Percentiles rank a stretch among this genome's conserved stretches.
These are phyloP conservation scores for Dioctria linearis DNA, from an alignment of 2,888 invertebrate genomes.

Conservation along the genomic window DNA sequence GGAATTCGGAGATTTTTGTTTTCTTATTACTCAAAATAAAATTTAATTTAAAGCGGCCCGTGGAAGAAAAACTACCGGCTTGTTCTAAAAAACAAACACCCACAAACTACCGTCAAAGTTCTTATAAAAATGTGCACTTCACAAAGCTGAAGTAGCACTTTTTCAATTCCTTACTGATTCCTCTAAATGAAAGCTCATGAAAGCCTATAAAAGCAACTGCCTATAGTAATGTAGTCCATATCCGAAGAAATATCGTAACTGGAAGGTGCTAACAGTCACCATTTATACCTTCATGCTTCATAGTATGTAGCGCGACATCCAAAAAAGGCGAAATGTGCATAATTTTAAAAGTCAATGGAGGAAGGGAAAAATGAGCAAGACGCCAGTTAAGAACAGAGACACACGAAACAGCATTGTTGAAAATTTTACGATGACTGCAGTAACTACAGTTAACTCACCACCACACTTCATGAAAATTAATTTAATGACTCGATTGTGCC, in stretches of 20 bases:
- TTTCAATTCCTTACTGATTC: too few species aligned
- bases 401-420: neutral
- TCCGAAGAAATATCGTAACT: constrained; percentile 35
- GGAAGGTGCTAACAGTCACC: constrained; percentile 28
- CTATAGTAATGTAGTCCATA: too few species aligned
- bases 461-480: constrained; percentile 43
- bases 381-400: too few species aligned
- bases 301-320: constrained; percentile 4
- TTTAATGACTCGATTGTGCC: constrained; percentile 44
- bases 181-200: too few species aligned
- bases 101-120: constrained; percentile 18
- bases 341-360: too few species aligned
- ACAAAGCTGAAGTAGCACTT: too few species aligned
- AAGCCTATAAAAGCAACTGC: too few species aligned
- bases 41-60: neutral
- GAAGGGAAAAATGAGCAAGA: too few species aligned
- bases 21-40: too few species aligned
- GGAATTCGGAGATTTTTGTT: neutral
- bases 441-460: constrained; percentile 22
- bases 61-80: constrained; percentile 12
- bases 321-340: neutral
- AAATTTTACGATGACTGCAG: constrained; percentile 19
- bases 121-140: neutral
- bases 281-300: neutral
- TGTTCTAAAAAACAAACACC: constrained; percentile 37